Evolutionary conservation across 2,888 invertebrate species (phyloP).

Genomic region (Cosmorhoe ocellata): DNA sequence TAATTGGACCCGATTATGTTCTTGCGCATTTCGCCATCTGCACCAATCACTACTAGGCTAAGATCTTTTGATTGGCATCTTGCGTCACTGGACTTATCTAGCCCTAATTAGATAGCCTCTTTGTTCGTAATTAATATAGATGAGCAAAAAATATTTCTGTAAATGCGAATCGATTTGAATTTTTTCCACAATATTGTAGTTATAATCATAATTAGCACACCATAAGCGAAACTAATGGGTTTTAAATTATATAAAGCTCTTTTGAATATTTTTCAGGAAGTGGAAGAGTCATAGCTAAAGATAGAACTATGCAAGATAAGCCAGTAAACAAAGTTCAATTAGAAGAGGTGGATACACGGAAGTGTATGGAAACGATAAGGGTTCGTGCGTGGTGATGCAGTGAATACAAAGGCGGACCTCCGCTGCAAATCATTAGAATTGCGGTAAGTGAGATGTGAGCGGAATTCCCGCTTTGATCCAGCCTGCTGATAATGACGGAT

Average conservation of each 20-base stretch:
- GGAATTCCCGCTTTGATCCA: conserved; percentile 67
- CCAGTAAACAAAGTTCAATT: conserved; percentile 58
- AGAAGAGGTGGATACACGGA: conserved; percentile 73
- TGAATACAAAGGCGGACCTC: conserved; percentile 76
- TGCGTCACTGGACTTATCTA: conserved; percentile 66
- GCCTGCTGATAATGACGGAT: conserved; percentile 64
- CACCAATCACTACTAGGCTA: conserved; percentile 42
- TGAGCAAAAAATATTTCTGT: conserved; percentile 20
- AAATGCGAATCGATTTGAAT: not conserved
- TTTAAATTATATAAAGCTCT: too few relatives aligned
- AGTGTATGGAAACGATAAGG: conserved; percentile 44
- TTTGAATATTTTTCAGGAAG: not conserved
- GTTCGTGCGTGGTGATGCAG: conserved; percentile 24
- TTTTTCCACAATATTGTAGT: too few relatives aligned
- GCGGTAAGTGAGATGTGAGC: conserved; percentile 76
- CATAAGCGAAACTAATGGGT: too few relatives aligned
- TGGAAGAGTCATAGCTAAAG: not conserved
- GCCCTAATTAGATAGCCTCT: conserved; percentile 63
- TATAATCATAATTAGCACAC: too few relatives aligned
- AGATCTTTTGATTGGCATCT: conserved; percentile 67
- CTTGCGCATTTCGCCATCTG: conserved; percentile 70
- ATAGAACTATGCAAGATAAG: conserved; percentile 30
- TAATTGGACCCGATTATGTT: conserved; percentile 71
- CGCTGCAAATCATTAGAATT: conserved; percentile 77
- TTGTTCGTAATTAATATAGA: conserved; percentile 32